Evolutionary conservation across 2,888 invertebrate species (phyloP).

Genomic region (Atherix ibis): DNA sequence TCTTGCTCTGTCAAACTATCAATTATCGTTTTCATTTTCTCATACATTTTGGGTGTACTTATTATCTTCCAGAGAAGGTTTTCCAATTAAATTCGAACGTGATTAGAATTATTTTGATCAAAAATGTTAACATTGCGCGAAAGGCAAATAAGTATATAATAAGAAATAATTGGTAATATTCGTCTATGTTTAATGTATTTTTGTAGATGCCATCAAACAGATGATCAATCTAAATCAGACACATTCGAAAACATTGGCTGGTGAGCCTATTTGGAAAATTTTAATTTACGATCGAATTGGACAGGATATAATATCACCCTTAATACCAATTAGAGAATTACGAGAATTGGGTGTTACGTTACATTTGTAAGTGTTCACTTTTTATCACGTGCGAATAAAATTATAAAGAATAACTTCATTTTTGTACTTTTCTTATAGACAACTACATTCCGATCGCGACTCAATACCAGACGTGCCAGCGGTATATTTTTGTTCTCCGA

Average conservation of each 20-base stretch:
- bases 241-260: slow-evolving; percentile 53
- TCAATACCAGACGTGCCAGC: slow-evolving; percentile 98
- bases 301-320: slow-evolving; percentile 95
- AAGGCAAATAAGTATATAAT: slow-evolving; percentile 50
- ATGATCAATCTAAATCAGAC: slow-evolving; percentile 88
- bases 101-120: too few species aligned
- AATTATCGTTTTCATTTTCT: too few species aligned
- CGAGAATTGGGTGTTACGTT: slow-evolving; percentile 93
- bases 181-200: too few species aligned
- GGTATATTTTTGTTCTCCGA: slow-evolving; percentile 92
- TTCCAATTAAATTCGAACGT: too few species aligned
- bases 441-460: slow-evolving; percentile 74
- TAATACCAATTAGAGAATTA: slow-evolving; percentile 89
- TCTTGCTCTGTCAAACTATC: too few species aligned
- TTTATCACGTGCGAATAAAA: background rate
- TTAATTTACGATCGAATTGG: slow-evolving; percentile 91
- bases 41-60: too few species aligned
- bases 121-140: slow-evolving; percentile 52
- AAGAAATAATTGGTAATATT: too few species aligned
- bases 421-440: slow-evolving; percentile 36
- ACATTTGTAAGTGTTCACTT: slow-evolving; percentile 62
- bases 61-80: too few species aligned
- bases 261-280: slow-evolving; percentile 92
- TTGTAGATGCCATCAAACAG: slow-evolving; percentile 77
- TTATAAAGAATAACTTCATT: background rate